phyloP scores from a whole-genome alignment of 2,797 vertebrate genomes.

The Chromobotia macracanthus region DNA sequence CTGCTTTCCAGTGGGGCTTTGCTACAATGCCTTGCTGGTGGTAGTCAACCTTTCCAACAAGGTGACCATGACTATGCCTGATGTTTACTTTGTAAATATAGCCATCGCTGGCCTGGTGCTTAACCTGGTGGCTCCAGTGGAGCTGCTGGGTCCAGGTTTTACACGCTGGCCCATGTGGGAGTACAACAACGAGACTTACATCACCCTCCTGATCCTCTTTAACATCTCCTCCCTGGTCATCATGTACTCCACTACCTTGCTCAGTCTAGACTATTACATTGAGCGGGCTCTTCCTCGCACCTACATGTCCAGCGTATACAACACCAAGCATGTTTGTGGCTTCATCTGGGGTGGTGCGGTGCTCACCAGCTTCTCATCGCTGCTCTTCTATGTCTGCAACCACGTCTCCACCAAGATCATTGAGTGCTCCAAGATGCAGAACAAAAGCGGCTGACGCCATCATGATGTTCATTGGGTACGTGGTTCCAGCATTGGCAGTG shows the following conservation, averaged over 20 bases:
- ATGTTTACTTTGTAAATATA: constrained; percentile 98
- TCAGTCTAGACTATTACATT: constrained; percentile 96
- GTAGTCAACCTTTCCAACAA: constrained; percentile 93
- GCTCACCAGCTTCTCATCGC: constrained; percentile 94
- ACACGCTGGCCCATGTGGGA: constrained; percentile 90
- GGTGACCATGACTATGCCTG: constrained; percentile 95
- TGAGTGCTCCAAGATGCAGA: constrained; percentile 96
- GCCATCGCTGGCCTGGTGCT: constrained; percentile 92
- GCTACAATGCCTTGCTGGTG: constrained; percentile 91
- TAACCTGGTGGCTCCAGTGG: constrained; percentile 85
- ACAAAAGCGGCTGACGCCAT: constrained; percentile 93
- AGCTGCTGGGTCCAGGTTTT: constrained; percentile 87
- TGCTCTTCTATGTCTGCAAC: constrained; percentile 95
- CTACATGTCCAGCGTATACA: constrained; percentile 97
- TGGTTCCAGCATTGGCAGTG: constrained; percentile 87
- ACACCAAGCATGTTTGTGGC: constrained; percentile 95
- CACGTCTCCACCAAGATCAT: constrained; percentile 91
- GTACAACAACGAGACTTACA: constrained; percentile 87
- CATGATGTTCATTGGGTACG: constrained; percentile 93
- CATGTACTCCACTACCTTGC: constrained; percentile 94
- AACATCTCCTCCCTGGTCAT: constrained; percentile 92
- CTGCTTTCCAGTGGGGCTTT: constrained; percentile 90
- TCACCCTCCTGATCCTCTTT: constrained; percentile 94
- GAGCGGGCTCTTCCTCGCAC: constrained; percentile 93
- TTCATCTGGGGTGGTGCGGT: constrained; percentile 98